These are phyloP conservation scores for Andrena marginata DNA, from an alignment of 2,888 invertebrate genomes.

Conservation along the genomic window DNA sequence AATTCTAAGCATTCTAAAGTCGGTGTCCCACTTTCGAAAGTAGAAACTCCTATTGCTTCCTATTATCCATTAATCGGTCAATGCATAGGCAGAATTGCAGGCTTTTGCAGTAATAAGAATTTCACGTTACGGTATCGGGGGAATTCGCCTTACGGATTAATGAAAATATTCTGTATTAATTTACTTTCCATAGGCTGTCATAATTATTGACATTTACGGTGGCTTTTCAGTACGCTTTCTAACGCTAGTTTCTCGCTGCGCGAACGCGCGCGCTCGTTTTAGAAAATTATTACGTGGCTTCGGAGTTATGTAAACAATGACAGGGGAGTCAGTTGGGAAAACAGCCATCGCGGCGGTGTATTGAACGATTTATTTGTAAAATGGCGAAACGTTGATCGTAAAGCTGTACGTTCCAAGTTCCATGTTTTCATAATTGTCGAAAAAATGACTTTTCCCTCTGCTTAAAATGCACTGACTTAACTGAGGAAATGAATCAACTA, in stretches of 20 bases:
- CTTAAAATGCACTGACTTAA: too few relatives aligned
- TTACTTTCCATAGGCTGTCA: conserved; percentile 4
- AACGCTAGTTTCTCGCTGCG: conserved; percentile 19
- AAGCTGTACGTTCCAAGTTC: too few relatives aligned
- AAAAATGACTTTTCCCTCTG: too few relatives aligned
- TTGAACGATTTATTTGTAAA: background rate
- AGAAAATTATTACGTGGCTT: conserved; percentile 49
- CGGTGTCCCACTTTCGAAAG: conserved; percentile 47
- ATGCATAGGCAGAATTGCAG: conserved; percentile 7
- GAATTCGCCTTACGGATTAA: background rate
- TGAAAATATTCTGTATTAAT: background rate
- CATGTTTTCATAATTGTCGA: too few relatives aligned
- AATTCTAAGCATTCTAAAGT: conserved; percentile 4
- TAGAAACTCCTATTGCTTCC: conserved; percentile 48
- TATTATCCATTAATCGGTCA: conserved; percentile 19
- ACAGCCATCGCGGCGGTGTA: background rate
- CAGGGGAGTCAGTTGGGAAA: conserved; percentile 13
- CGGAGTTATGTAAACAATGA: conserved; percentile 50
- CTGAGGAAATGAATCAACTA: too few relatives aligned
- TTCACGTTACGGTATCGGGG: background rate
- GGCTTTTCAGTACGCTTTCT: conserved; percentile 39
- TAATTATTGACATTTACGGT: conserved; percentile 46
- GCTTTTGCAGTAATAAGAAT: conserved; percentile 13
- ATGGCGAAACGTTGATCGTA: background rate
- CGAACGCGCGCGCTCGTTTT: conserved; percentile 20